These are phyloP conservation scores for Coregonus ussuriensis DNA, from an alignment of 2,797 vertebrate species.

Conservation along the genomic window DNA sequence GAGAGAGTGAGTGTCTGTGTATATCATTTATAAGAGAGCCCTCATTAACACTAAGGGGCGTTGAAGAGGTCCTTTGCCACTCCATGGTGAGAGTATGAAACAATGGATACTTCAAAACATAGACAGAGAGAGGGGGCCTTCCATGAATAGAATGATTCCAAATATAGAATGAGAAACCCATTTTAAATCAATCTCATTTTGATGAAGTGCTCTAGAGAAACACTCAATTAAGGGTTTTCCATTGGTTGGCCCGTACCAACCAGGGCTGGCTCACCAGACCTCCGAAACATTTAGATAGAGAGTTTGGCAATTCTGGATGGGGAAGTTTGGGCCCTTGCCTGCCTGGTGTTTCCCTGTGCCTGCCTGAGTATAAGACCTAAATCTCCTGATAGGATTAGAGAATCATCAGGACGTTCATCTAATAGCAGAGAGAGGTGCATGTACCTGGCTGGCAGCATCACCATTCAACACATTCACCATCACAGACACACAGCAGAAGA, in stretches of 20 bases:
- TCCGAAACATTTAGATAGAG: too few relatives aligned
- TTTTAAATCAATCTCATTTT: not conserved
- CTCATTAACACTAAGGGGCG: not conserved
- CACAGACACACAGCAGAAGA: constrained; percentile 31
- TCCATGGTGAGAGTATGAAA: not conserved
- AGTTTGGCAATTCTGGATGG: not conserved
- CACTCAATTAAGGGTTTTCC: not conserved
- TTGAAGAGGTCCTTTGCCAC: not conserved
- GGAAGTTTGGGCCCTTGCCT: constrained; percentile 11
- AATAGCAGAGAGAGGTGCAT: constrained; percentile 35
- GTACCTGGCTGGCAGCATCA: constrained; percentile 17
- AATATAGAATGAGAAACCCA: not conserved
- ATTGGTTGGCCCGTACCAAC: too few relatives aligned
- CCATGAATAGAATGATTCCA: not conserved
- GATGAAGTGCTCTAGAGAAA: not conserved
- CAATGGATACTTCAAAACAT: not conserved
- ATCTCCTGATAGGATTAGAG: constrained; percentile 62
- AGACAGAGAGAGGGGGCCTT: not conserved
- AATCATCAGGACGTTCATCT: constrained; percentile 50
- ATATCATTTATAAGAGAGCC: not conserved
- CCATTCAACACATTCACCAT: constrained; percentile 29
- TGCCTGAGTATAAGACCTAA: constrained; percentile 47
- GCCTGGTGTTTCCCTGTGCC: not conserved
- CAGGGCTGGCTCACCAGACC: too few relatives aligned
- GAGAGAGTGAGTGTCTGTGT: not conserved